Evolutionary conservation across 2,888 invertebrate genomes (phyloP), one percentile per base, ranked within the genome.

Genomic region (Linnaemya vulpina): DNA sequence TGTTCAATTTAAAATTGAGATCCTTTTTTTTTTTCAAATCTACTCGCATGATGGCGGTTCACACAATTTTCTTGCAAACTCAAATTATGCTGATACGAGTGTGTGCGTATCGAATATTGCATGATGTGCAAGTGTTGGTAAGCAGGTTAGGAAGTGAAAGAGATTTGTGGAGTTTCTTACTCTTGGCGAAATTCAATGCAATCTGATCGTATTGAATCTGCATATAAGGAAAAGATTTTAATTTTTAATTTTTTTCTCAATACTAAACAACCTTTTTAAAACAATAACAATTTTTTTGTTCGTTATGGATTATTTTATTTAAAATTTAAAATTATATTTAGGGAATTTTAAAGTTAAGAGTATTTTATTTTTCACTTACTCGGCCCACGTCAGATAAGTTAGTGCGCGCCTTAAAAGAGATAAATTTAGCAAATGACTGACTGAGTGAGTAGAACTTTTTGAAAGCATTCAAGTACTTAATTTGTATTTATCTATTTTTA

Each of bases 1-100:
- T 58, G 25, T 49, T 81, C 81, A 84, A 84, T 84, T 81, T 77
- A 70, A 63, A 84, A 84, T 81, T 84, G 84, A 84, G 84, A 84
- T 84, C 84, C 76, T 74, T 30, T 73, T 43, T 73, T 43, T 58
- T 49, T 46, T 30, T 43, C 13, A 49, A 58, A 35, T 68, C n/a
- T n/a, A n/a, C n/a, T n/a, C n/a, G 22, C 62, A 53, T 25, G 43
- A 13, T 35, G 10, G 73, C 77, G 38, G 8, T 40, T 4, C 13
- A 25, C 25, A 40, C 11, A 17, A 20, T 11, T 38, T 40, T 51
- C 35, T 38, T 60, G 40, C 51, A 60, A 65, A 68, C 20, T n/a
- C n/a, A n/a, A n/a, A n/a, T n/a, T n/a, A n/a, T n/a, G n/a, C n/a
- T n/a, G n/a, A n/a, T 53, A 22, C 11, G 25, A n/a, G 43, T 65